Evolutionary conservation across 2,113 vertebrate species (phyloP).

Genomic region (Thermophis baileyi): DNA sequence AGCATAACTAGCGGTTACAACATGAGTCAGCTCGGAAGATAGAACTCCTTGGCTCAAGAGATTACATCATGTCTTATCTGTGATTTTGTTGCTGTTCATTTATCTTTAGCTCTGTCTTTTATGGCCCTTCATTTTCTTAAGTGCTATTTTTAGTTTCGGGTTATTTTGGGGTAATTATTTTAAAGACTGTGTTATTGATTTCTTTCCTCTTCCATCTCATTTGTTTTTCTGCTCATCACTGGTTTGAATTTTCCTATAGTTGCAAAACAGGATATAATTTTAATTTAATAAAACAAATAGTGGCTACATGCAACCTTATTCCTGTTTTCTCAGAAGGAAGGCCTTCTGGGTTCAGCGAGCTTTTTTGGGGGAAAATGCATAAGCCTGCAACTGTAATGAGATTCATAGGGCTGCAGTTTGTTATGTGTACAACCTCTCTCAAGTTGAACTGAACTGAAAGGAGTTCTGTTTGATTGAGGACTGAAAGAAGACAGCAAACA

Average conservation of each 20-base stretch:
- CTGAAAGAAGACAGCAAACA: slow-evolving; percentile 11
- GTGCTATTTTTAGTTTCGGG: neutral
- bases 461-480: slow-evolving; percentile 17
- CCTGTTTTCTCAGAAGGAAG: neutral
- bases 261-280: neutral
- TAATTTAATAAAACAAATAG: neutral
- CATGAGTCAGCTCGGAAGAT: neutral
- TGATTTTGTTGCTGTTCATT: neutral
- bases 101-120: neutral
- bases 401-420: neutral
- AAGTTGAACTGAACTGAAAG: neutral
- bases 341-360: neutral
- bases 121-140: neutral
- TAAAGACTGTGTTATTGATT: neutral
- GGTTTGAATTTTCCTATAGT: neutral
- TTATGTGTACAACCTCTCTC: neutral
- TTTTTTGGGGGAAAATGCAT: neutral
- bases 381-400: no score
- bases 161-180: neutral
- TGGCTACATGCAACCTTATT: neutral
- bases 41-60: neutral
- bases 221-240: neutral
- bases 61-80: neutral
- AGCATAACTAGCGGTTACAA: neutral
- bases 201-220: neutral